Percentiles rank a stretch among this genome's conserved stretches.
Evolutionary conservation across 1,140 invertebrate genomes (phyloP).

Genomic region (Planococcus citri): DNA sequence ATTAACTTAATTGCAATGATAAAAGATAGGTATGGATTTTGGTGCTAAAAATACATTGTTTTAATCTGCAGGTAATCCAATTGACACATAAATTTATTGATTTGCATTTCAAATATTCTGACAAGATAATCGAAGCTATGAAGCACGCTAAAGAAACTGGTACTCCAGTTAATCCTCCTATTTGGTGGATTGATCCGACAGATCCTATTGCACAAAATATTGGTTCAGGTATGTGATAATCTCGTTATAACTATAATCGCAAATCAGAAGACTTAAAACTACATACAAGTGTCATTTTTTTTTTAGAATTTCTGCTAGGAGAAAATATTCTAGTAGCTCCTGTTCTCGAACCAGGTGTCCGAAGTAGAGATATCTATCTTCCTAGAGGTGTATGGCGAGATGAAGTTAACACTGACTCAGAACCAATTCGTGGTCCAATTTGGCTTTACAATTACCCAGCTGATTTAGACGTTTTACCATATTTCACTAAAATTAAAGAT

Average conservation of each 20-base stretch:
- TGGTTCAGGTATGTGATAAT: conserved; percentile 42
- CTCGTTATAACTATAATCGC: no score
- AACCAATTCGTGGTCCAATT: conserved; percentile 41
- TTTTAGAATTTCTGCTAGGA: conserved; percentile 67
- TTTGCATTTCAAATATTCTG: conserved; percentile 53
- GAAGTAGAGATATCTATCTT: conserved; percentile 58
- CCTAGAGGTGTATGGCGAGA: conserved; percentile 54
- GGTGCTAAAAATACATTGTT: conserved; percentile 2
- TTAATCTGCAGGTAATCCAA: conserved; percentile 40
- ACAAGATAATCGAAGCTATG: conserved; percentile 47
- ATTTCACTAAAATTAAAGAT: conserved; percentile 36
- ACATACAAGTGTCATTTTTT: conserved; percentile 3
- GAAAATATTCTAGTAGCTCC: conserved; percentile 73
- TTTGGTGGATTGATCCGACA: conserved; percentile 79
- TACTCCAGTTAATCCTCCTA: conserved; percentile 65
- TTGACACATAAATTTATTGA: conserved; percentile 51
- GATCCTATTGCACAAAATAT: conserved; percentile 49
- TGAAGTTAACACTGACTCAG: conserved; percentile 38
- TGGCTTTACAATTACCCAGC: conserved; percentile 55
- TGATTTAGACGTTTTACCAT: conserved; percentile 50
- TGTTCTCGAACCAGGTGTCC: conserved; percentile 51
- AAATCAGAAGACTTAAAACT: background rate
- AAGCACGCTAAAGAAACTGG: conserved; percentile 46
- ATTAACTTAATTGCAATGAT: no score
- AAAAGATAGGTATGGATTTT: background rate